Base-by-base conservation (phyloP, 2,888 invertebrate genomes). In the Protonemura montana region DNA sequence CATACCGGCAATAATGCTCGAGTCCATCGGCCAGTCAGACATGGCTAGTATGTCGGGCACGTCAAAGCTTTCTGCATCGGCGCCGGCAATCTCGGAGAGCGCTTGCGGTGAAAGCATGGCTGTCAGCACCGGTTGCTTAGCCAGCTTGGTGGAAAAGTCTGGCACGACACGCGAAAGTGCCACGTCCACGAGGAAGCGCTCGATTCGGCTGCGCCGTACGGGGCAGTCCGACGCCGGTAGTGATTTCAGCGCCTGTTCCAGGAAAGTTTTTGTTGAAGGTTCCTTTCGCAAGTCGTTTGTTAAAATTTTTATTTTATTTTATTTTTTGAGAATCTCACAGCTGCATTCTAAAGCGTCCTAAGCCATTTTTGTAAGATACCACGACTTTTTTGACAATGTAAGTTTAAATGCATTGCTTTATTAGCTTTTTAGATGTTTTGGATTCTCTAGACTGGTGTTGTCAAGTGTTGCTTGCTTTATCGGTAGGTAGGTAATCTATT, bases 121-220 rank as follows among this genome's bases (percentile, higher is more conserved):
- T 29, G 88, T 76, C 85, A 92, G 90, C 76, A 90, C 89, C 26
- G 90, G 89, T 88, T 90, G 90, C 1, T 90, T 89, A 7, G 92
- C 89, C 87, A 93, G 89, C 88, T 89, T 90, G 16, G 89, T 87
- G 89, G 92, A 89, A 88, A 91, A 88, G 87, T 91, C 90, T 89
- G 90, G 88, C 89, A 90, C 89, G 42, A 90, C 90, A 42, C 89
- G 89, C 82, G 89, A 90, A 35, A 90, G 88, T 82, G 91, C 89
- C 77, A 93, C 89, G 88, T 93, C 91, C 21, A 92, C 88, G 21
- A 93, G 89, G 89, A 92, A 92, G 35, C 90, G 89, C 86, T 92
- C 91, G 84, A 93, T 89, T 82, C 90, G 89, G 88, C 90, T 89
- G 88, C 90, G 92, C 87, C 92, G 92, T 1, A 87, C 85, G 6